Percentiles rank a stretch among this genome's conserved stretches.
These are phyloP conservation scores for Emys orbicularis DNA, from an alignment of 2,797 vertebrate species.

Conservation along the genomic window DNA sequence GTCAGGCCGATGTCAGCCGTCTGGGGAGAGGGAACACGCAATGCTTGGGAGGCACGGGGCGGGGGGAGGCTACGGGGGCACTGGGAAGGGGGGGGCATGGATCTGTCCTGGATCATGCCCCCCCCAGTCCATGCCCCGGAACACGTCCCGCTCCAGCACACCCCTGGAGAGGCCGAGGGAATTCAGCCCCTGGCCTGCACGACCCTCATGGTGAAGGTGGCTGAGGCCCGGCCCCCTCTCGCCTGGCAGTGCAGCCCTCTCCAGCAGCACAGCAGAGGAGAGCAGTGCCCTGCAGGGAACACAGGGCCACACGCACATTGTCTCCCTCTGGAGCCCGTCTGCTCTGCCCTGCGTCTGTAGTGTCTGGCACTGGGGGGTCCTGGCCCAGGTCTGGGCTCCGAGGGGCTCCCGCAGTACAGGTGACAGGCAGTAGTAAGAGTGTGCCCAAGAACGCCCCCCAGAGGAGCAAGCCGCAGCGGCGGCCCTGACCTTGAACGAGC, in stretches of 20 bases:
- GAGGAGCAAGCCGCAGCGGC: neutral
- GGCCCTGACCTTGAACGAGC: conserved; percentile 92
- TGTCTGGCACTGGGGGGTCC: no score
- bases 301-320: no score
- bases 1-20: conserved; percentile 97
- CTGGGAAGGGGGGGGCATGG: neutral
- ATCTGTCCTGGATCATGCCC: neutral
- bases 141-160: neutral
- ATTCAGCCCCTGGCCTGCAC: neutral
- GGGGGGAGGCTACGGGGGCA: neutral
- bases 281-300: neutral
- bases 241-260: neutral
- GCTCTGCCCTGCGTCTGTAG: no score
- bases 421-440: neutral
- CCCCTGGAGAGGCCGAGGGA: neutral
- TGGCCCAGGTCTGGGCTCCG: no score
- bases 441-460: no score
- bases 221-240: neutral
- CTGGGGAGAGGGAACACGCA: conserved; percentile 71
- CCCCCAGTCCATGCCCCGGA: neutral
- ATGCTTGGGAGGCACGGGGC: no score
- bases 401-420: no score
- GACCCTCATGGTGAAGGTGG: neutral
- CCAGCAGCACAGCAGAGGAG: neutral
- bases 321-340: no score